A percentile compares a stretch with the other conserved stretches of the same genome.
Conservation (phyloP, 2,888 invertebrate genomes). For the Sinopyrophorus schimmeli region DNA sequence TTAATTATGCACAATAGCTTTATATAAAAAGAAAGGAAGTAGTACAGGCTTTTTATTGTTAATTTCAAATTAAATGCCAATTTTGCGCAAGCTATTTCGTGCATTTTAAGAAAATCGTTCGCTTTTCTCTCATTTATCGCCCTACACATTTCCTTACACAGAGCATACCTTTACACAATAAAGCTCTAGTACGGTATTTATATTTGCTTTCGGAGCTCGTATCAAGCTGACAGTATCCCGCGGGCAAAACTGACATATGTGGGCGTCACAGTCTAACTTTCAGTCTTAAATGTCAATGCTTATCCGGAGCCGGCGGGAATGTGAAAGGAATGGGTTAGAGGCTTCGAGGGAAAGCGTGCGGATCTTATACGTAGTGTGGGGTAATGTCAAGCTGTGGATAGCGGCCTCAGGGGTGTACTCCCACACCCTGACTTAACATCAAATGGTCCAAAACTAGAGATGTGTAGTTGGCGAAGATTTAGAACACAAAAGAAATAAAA, state of each 20-base stretch:
- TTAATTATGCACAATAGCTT: no score
- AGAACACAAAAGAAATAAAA: no score
- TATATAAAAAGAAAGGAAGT: no score
- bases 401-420: slow-evolving; percentile 37
- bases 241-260: slow-evolving; percentile 39
- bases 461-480: no score
- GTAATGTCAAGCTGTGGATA: slow-evolving; percentile 41
- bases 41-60: no score
- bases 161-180: slow-evolving; percentile 33
- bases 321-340: slow-evolving; percentile 34
- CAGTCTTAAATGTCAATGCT: slow-evolving; percentile 50
- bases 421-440: slow-evolving; percentile 37
- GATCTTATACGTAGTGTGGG: slow-evolving; percentile 34
- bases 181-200: slow-evolving; percentile 42
- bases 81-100: slow-evolving; percentile 26
- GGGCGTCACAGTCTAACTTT: slow-evolving; percentile 49
- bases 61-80: slow-evolving; percentile 27
- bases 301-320: slow-evolving; percentile 42
- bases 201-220: slow-evolving; percentile 43
- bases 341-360: slow-evolving; percentile 32
- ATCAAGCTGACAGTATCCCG: slow-evolving; percentile 36
- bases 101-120: slow-evolving; percentile 28
- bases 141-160: slow-evolving; percentile 31
- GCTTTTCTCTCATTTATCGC: slow-evolving; percentile 31
- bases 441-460: slow-evolving; percentile 40